These are phyloP conservation scores for Hirtodrosophila histrioides DNA, from an alignment of 2,888 invertebrate species.

Conservation along the genomic window DNA sequence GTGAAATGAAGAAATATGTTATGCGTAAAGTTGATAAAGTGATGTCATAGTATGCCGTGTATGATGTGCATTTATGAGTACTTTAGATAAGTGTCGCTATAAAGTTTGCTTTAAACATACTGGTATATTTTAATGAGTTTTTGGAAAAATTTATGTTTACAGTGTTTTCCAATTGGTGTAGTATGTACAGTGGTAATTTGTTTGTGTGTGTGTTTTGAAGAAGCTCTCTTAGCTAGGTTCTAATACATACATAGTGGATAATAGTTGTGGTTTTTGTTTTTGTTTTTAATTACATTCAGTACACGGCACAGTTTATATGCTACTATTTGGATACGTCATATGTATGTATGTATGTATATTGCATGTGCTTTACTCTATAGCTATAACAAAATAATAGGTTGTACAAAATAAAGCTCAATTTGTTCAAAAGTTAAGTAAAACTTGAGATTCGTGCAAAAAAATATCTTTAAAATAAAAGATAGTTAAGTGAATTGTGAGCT, in stretches of 20 bases:
- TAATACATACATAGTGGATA: conserved; percentile 42
- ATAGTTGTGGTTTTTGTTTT: conserved; percentile 18
- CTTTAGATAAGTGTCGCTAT: conserved; percentile 21
- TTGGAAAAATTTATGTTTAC: conserved; percentile 21
- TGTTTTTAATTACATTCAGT: conserved; percentile 42
- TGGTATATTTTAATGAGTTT: conserved; percentile 12
- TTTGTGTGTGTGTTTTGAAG: conserved; percentile 6
- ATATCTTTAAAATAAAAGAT: conserved; percentile 15
- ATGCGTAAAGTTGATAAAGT: conserved; percentile 26
- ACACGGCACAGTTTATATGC: conserved; percentile 54
- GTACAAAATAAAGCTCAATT: conserved; percentile 70
- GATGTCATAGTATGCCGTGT: conserved; percentile 38
- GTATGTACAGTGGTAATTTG: conserved; percentile 42
- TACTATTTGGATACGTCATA: conserved; percentile 76
- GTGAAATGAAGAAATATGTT: conserved; percentile 29
- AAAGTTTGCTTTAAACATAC: conserved; percentile 19
- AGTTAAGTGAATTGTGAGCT: conserved; percentile 28
- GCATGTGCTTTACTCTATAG: conserved; percentile 50
- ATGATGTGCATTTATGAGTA: conserved; percentile 29
- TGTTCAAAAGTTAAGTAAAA: conserved; percentile 53
- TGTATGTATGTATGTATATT: conserved; percentile 53
- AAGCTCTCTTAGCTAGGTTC: conserved; percentile 11
- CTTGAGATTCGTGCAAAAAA: conserved; percentile 59
- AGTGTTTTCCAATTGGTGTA: conserved; percentile 29
- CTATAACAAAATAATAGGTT: conserved; percentile 42